Percentiles rank a stretch among this genome's conserved stretches.
phyloP scores from a whole-genome alignment of 2,113 vertebrate genomes.

The Sebastes fasciatus region DNA sequence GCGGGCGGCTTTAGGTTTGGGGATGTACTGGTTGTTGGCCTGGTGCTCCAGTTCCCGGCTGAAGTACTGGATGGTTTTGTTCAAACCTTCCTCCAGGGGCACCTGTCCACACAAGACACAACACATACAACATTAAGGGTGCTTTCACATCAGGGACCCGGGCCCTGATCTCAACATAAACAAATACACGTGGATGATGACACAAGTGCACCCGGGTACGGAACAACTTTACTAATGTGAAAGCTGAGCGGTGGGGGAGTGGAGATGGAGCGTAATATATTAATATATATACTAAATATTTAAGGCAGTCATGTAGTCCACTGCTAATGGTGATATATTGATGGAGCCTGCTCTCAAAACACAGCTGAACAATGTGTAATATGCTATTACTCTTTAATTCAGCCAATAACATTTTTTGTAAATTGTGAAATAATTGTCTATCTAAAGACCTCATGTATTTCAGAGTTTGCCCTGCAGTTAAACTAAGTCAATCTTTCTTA shows the following conservation, averaged over 20 bases:
- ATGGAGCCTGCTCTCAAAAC: too few relatives aligned
- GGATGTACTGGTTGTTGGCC: slow-evolving; percentile 99
- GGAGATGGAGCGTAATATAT: too few relatives aligned
- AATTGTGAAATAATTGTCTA: background rate
- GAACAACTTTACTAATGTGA: too few relatives aligned
- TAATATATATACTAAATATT: too few relatives aligned
- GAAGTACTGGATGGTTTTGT: slow-evolving; percentile 99
- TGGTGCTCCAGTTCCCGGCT: slow-evolving; percentile 97
- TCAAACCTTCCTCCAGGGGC: slow-evolving; percentile 96
- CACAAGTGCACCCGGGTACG: too few relatives aligned
- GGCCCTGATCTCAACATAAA: too few relatives aligned
- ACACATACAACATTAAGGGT: background rate
- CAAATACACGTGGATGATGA: too few relatives aligned
- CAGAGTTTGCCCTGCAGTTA: background rate
- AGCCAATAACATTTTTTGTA: background rate
- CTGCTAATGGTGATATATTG: too few relatives aligned
- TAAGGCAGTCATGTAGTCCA: too few relatives aligned
- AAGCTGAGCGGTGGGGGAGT: too few relatives aligned
- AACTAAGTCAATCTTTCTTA: too few relatives aligned
- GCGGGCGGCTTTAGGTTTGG: slow-evolving; percentile 96
- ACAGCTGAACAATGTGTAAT: background rate
- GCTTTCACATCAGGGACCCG: too few relatives aligned
- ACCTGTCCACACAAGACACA: slow-evolving; percentile 84
- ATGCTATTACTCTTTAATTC: background rate
- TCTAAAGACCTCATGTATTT: background rate